Percentiles rank a stretch among this genome's conserved stretches.
phyloP scores from a whole-genome alignment of 2,888 invertebrate genomes.

The Trimorus sp. region DNA sequence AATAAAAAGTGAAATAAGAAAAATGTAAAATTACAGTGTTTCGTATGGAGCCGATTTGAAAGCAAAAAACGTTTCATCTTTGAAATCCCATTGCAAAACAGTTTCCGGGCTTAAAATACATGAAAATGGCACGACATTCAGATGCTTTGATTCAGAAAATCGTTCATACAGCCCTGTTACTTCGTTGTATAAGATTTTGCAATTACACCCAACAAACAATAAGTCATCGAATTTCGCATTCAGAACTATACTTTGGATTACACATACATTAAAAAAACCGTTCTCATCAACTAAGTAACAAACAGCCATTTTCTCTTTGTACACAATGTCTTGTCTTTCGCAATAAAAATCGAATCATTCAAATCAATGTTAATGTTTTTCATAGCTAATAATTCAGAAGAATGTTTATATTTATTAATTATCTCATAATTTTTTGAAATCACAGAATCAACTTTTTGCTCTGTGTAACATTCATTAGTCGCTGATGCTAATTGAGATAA shows the following conservation, averaged over 20 bases:
- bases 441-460: constrained; percentile 25
- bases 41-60: constrained; percentile 39
- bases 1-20: constrained; percentile 6
- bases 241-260: constrained; percentile 14
- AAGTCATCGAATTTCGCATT: constrained; percentile 19
- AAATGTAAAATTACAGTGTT: constrained; percentile 22
- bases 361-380: constrained; percentile 1
- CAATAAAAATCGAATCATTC: constrained; percentile 11
- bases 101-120: constrained; percentile 33
- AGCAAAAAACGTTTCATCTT: constrained; percentile 16
- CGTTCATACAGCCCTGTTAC: constrained; percentile 26
- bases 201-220: constrained; percentile 36
- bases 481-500: constrained; percentile 48
- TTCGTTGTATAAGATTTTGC: constrained; percentile 38
- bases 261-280: constrained; percentile 32
- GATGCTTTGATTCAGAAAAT: constrained; percentile 12
- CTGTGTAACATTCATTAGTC: constrained; percentile 20
- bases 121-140: constrained; percentile 31
- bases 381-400: constrained; percentile 17
- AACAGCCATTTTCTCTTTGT: constrained; percentile 23
- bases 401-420: constrained; percentile 5
- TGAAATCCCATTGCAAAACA: constrained; percentile 30
- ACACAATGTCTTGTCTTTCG: constrained; percentile 17
- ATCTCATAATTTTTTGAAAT: constrained; percentile 17
- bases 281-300: constrained; percentile 21